Percentiles rank a stretch among this genome's conserved stretches.
Evolutionary conservation across 2,888 invertebrate genomes (phyloP).

Genomic region (Athetis lepigone): DNA sequence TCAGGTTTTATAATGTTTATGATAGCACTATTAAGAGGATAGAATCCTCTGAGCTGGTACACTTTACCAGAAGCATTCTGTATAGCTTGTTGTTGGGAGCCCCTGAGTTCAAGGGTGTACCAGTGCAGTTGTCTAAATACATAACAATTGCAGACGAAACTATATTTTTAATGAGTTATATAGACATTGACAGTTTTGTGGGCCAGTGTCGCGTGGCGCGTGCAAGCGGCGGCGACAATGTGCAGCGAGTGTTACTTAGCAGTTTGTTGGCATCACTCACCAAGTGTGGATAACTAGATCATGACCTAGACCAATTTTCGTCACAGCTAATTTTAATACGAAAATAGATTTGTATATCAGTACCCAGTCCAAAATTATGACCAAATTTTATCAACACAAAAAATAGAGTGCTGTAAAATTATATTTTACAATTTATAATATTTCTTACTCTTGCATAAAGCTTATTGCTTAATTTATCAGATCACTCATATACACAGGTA

Average conservation of each 20-base stretch:
- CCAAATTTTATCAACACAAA: conserved; percentile 58
- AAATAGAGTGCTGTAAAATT: conserved; percentile 70
- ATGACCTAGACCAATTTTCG: conserved; percentile 56
- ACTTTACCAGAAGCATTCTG: background rate
- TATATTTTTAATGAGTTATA: conserved; percentile 16
- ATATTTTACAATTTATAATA: conserved; percentile 67
- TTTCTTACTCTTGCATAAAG: conserved; percentile 61
- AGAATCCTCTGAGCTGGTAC: background rate
- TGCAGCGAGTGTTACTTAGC: conserved; percentile 27
- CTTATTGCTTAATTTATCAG: conserved; percentile 73
- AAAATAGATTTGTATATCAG: conserved; percentile 64
- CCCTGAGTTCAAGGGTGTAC: background rate
- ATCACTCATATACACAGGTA: conserved; percentile 70
- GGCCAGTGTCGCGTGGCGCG: background rate
- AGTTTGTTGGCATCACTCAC: conserved; percentile 50
- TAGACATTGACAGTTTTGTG: conserved; percentile 25
- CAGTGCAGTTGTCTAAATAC: conserved; percentile 1
- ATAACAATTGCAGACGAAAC: conserved; percentile 28
- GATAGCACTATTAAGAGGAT: background rate
- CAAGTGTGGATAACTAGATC: conserved; percentile 51
- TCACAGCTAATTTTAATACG: conserved; percentile 58
- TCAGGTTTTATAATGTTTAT: conserved; percentile 20
- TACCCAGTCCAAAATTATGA: conserved; percentile 54
- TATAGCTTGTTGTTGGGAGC: conserved; percentile 1
- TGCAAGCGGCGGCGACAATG: conserved; percentile 9